Percentiles rank a stretch among this genome's conserved stretches.
phyloP scores from a whole-genome alignment of 2,888 invertebrate species.

The Melitaea athalia region DNA sequence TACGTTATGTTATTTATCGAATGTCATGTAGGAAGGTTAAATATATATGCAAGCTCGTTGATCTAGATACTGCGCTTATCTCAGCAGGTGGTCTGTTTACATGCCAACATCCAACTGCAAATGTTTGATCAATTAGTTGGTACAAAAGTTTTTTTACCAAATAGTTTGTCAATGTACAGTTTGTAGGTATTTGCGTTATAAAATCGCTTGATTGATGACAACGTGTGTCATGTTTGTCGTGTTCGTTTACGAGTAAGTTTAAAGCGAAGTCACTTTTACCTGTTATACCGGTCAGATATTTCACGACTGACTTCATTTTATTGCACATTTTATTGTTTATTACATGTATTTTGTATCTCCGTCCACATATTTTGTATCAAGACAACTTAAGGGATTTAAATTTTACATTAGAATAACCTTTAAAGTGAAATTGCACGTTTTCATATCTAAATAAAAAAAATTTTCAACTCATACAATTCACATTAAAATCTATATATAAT shows the following conservation, averaged over 20 bases:
- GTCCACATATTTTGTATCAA: not conserved
- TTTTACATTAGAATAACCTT: too few species aligned
- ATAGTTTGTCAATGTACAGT: not conserved
- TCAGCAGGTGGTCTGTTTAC: slow-evolving; percentile 2
- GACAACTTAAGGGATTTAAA: not conserved
- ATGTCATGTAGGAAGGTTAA: not conserved
- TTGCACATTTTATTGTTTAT: slow-evolving; percentile 2
- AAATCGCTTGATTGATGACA: slow-evolving; percentile 21
- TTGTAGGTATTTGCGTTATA: not conserved
- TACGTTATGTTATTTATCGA: not conserved
- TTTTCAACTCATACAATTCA: too few species aligned
- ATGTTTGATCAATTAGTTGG: not conserved
- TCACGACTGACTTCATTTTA: slow-evolving; percentile 9
- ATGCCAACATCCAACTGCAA: slow-evolving; percentile 3
- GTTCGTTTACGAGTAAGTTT: slow-evolving; percentile 10
- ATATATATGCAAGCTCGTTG: not conserved
- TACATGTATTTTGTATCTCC: not conserved
- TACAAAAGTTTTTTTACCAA: not conserved
- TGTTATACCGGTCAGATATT: slow-evolving; percentile 25
- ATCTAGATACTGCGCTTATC: not conserved
- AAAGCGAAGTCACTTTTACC: slow-evolving; percentile 20
- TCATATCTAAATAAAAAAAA: too few species aligned
- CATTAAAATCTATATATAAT: too few species aligned
- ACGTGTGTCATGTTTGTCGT: slow-evolving; percentile 4
- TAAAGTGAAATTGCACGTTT: too few species aligned